Base-by-base conservation (phyloP, 2,797 vertebrate genomes). In the Ceyx erithaca region DNA sequence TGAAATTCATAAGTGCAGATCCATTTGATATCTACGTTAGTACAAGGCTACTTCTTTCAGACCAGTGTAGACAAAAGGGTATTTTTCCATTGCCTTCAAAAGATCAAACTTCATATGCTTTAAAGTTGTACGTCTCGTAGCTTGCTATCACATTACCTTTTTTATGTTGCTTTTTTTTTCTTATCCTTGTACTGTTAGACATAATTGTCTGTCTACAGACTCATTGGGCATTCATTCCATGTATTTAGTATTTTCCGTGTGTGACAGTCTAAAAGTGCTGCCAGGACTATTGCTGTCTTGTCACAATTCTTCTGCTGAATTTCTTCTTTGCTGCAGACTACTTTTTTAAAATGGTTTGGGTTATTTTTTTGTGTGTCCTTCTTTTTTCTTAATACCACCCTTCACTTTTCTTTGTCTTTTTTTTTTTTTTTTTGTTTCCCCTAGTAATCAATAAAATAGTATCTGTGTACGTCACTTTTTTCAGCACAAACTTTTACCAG, bases 181-280 rank as follows among this genome's bases (percentile, higher is more conserved):
- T 87, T 59, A 69, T 69, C 33, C 46, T 26, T 75, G 31, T 89
- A 78, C 18, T 62, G 23, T 61, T 83, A 85, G 67, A 78, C 41
- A 7, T 71, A 93, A 76, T n/a, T 55, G 25, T 72, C 41, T 88
- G 20, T 91, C 83, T 92, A 2, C 59, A 69, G 48, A 64, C 33
- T 76, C 46, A 63, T 28, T 84, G 75, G 57, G 68, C 54, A 85
- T 93, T 67, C 49, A 55, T 94, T 88, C 70, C 31, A 71, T 52
- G 51, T 89, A 69, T 67, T 94, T 80, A 94, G 54, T 79, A 71
- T 75, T 93, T 94, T 87, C 70, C 21, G 41, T 80, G 58, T 90
- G 77, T 62, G 49, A 72, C 45, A 30, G 10, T 45, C 9, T 26
- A 70, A 92, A 94, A 89, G 41, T 84, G 62, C 83, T 96, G 83